Base-by-base conservation (phyloP, 1,140 invertebrate species). In the Meloidogyne hapla region DNA sequence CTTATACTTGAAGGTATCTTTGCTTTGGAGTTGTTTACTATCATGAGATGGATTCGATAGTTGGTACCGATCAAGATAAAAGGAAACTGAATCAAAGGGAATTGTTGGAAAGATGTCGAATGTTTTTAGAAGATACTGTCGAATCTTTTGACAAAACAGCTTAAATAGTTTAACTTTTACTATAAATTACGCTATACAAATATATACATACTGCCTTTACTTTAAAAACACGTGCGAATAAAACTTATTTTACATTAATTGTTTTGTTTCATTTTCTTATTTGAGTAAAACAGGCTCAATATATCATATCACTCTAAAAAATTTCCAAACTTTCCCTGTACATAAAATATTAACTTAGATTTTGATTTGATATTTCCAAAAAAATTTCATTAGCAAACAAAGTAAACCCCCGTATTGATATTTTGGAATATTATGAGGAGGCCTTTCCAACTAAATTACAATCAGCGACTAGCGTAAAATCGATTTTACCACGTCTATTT, bases 31-130 rank as follows among this genome's bases (percentile, higher is more conserved):
- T 18, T 15, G 25, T 64, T 21, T 65, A 13, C 12, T 73, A 73
- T 18, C 64, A 18, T 63, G 23, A 73, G 23, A 73, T 73, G 71
- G 71, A 73, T 4, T 73, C 71, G 15, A 64, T 73, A 40, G 25
- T 73, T 21, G 71, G 71, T 21, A 4, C 25, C 18, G 28, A 64
- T 13, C 3, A 13, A 21, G 33, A 63, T 1, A 38, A 64, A 33
- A 28, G 56, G 21, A 73, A 65, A 38, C 21, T 40, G 4, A 73
- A 73, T 23, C 71, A 40, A 64, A 63, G 10, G 38, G 71, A 73
- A 21, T 23, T 73, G 13, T 9, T 73, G 23, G 56, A 63, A n/a
- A 23, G 71, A 65, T 61, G 61, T 61, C 71, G 9, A 23, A 63
- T 63, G 71, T 73, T 63, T 15, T 21, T 73, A 38, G 45, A 73